phyloP scores from a whole-genome alignment of 30 jellyfish, hydroid and myxozoan genomes.

The Chrysaora quinquecirrha region DNA sequence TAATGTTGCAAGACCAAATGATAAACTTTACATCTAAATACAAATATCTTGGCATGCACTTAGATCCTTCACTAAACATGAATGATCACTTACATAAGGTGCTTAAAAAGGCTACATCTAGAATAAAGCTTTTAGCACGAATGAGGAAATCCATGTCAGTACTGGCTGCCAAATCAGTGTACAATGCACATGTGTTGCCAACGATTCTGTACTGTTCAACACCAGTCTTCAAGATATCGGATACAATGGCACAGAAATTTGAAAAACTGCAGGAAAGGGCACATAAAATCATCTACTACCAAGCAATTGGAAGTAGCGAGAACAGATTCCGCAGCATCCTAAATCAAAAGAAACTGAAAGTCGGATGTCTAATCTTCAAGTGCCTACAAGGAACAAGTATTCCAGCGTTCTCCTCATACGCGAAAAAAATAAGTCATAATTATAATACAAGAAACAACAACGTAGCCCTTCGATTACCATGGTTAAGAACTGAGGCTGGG shows the following conservation, averaged over 20 bases:
- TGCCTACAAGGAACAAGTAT: slow-evolving; percentile 58
- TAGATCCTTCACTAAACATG: slow-evolving; percentile 45
- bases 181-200: slow-evolving; percentile 34
- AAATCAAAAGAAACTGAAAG: slow-evolving; percentile 44
- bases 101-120: slow-evolving; percentile 33
- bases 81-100: slow-evolving; percentile 36
- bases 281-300: slow-evolving; percentile 48
- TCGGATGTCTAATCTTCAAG: slow-evolving; percentile 54
- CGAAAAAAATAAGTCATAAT: slow-evolving; percentile 56
- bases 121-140: slow-evolving; percentile 26
- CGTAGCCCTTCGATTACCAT: slow-evolving; percentile 60
- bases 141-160: slow-evolving; percentile 29
- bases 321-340: slow-evolving; percentile 46
- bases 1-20: slow-evolving; percentile 19
- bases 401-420: slow-evolving; percentile 40
- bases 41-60: slow-evolving; percentile 47
- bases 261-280: slow-evolving; percentile 43
- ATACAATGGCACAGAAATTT: slow-evolving; percentile 15
- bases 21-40: slow-evolving; percentile 5
- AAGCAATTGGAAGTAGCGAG: slow-evolving; percentile 38
- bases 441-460: slow-evolving; percentile 52
- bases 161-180: slow-evolving; percentile 20
- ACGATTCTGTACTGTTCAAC: slow-evolving; percentile 35
- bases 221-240: slow-evolving; percentile 29
- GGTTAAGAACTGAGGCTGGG: slow-evolving; percentile 60